Percentiles rank a stretch among this genome's conserved stretches.
Conservation (phyloP, 2,113 vertebrate species). For the Lamprologus sp. region DNA sequence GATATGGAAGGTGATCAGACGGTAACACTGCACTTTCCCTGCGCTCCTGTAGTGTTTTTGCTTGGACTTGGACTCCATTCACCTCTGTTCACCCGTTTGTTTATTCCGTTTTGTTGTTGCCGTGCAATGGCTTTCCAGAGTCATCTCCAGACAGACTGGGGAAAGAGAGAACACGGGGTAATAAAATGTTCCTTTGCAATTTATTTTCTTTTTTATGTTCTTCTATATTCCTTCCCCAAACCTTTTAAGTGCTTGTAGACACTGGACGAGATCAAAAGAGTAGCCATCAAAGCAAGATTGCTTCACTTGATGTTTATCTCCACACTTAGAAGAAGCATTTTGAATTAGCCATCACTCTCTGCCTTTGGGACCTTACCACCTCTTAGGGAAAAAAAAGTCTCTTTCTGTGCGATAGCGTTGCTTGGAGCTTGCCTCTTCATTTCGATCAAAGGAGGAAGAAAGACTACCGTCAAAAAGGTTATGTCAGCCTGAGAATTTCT, state of each 20-base stretch:
- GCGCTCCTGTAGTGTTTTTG: not conserved
- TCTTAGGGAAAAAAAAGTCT: not conserved
- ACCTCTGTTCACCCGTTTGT: not conserved
- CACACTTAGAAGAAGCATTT: not conserved
- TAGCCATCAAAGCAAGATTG: not conserved
- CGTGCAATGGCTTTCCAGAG: not conserved
- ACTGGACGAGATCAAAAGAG: not conserved
- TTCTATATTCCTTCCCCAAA: not conserved
- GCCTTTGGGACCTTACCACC: not conserved
- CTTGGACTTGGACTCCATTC: not conserved
- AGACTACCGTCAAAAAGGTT: not conserved
- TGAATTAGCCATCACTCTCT: not conserved
- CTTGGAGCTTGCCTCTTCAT: not conserved
- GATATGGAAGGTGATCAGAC: not conserved
- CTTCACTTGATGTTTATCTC: conserved; percentile 8
- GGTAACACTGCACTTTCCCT: not conserved
- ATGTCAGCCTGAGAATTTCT: not conserved
- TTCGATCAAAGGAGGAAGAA: not conserved
- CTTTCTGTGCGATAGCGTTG: not conserved
- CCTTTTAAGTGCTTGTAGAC: not conserved
- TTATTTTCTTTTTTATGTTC: not conserved
- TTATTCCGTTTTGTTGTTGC: not conserved
- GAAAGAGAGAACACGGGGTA: not conserved
- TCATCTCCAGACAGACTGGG: not conserved
- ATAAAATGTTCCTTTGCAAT: not conserved